Base-by-base conservation (phyloP, 37 sponge, comb jelly and placozoan genomes). In the Geodia barretti region DNA sequence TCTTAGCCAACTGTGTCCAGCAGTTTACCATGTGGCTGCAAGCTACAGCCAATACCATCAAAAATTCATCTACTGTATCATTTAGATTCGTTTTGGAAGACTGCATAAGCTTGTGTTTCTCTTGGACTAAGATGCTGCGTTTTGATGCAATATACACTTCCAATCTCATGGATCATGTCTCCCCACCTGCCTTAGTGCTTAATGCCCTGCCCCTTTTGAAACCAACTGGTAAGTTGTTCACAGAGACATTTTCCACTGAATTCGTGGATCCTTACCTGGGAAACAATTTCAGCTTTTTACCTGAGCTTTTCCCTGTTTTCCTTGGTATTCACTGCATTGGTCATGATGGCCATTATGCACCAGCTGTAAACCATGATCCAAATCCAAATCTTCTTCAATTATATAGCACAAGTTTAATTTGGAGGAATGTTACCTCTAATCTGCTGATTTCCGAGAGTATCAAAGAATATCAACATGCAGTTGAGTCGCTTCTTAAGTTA, bases 1-100 rank as follows among this genome's bases (percentile, higher is more conserved):
- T 86, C 28, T 75, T 86, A 41, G 79, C 87, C 20, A 86, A 86
- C 40, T 79, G 87, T 66, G 80, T 86, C 24, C 87, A 86, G 75
- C 87, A 86, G 68, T 79, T 86, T 58, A 29, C 67, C 23, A 41
- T 86, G 58, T 86, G 87, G 87, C 19, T 76, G 28, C n/a, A n/a
- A 2, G 0, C 26, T 34, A 21, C 61, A 54, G 75, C 62, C 19
- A 21, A 9, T 0, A 33, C 25, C 58, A 42, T 8, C 25, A n/a
- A 62, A 20, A 54, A 4, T 11, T 39, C 14, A 7, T 31, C 26
- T 29, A 28, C 1, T 25, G 31, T 86, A 29, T 73, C 68, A 31
- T 86, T 86, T 33, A 33, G 39, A 43, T 80, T 86, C n/a, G 62
- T 79, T 23, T 72, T 63, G 47, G 58, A 58, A 29, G 75, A 86